Evolutionary conservation across 2,888 invertebrate species (phyloP), one percentile per base, ranked within the genome.

Genomic region (Protonemura montana): DNA sequence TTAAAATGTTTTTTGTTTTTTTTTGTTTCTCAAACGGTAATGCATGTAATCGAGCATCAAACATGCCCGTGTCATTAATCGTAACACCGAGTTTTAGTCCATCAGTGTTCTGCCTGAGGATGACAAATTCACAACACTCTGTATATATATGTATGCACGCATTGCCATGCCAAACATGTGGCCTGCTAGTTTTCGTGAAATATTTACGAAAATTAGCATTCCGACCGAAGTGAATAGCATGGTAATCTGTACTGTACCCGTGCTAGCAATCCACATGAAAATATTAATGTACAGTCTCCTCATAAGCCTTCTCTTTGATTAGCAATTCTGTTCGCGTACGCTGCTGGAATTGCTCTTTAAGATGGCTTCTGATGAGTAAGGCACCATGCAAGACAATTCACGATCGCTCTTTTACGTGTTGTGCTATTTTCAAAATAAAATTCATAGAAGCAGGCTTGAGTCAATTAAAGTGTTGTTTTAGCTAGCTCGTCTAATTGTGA

Each of bases 81-180:
- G 35, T 10, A 35, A 13, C 3, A 7, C 59, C 3, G 6, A 21
- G 7, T 59, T 7, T 59, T 59, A 59, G 59, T 28, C 7, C 28
- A 81, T 21, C 81, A 81, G 81, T 81, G 81, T 81, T 27, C 30
- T 81, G 81, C 81, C 81, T 29, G 81, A 81, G 81, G 81, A 81
- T 81, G 21, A 16, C 59, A 59, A 59, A 59, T 7, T 59, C 59
- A 59, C 59, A 59, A 59, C 59, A 59, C 59, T 59, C 59, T 59
- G 59, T 13, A 21, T 59, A 35, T 13, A 21, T 59, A 35, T 6
- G 35, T 35, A 6, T 35, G 10, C 10, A 13, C 59, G 59, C 59
- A 59, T 59, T 59, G 2, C 59, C 59, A 59, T 59, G 21, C 21
- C 1, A 59, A 59, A 59, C 59, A 21, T 59, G 59, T 3, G 59